phyloP scores from a whole-genome alignment of 1,140 invertebrate genomes.

The Drosophila subobscura region DNA sequence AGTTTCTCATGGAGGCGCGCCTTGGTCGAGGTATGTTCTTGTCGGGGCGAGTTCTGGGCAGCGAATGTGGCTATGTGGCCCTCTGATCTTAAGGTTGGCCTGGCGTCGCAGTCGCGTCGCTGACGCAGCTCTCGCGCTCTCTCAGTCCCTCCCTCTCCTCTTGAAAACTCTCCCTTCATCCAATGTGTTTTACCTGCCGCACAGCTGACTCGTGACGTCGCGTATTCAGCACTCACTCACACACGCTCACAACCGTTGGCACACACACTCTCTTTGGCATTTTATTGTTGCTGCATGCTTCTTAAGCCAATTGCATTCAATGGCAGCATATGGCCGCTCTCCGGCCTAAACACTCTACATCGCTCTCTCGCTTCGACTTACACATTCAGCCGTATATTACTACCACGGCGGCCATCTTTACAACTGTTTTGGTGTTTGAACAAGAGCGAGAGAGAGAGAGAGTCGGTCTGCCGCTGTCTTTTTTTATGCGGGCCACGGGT shows the following conservation, averaged over 20 bases:
- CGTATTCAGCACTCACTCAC: slow-evolving; percentile 57
- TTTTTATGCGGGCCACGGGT: slow-evolving; percentile 13
- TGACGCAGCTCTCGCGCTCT: slow-evolving; percentile 11
- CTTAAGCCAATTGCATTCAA: slow-evolving; percentile 74
- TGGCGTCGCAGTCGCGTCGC: slow-evolving; percentile 12
- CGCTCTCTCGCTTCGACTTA: slow-evolving; percentile 35
- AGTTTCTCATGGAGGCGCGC: background rate
- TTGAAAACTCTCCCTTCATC: slow-evolving; percentile 1
- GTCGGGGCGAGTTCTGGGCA: slow-evolving; percentile 66
- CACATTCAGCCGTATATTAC: slow-evolving; percentile 72
- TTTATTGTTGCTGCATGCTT: slow-evolving; percentile 55
- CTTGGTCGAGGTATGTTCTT: slow-evolving; percentile 22
- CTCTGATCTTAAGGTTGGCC: slow-evolving; percentile 1
- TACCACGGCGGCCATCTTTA: slow-evolving; percentile 76
- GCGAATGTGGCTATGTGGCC: slow-evolving; percentile 52
- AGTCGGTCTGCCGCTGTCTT: slow-evolving; percentile 31
- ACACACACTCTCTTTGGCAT: slow-evolving; percentile 21
- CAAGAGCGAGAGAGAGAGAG: slow-evolving; percentile 30
- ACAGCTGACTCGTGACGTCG: slow-evolving; percentile 70
- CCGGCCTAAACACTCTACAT: slow-evolving; percentile 31
- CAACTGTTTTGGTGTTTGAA: slow-evolving; percentile 51
- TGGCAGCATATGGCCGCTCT: slow-evolving; percentile 55
- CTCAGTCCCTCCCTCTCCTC: slow-evolving; percentile 4
- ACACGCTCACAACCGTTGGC: background rate
- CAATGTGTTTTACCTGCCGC: slow-evolving; percentile 61